Base-by-base conservation (phyloP, 2,113 vertebrate species). In the Pithys albifrons region DNA sequence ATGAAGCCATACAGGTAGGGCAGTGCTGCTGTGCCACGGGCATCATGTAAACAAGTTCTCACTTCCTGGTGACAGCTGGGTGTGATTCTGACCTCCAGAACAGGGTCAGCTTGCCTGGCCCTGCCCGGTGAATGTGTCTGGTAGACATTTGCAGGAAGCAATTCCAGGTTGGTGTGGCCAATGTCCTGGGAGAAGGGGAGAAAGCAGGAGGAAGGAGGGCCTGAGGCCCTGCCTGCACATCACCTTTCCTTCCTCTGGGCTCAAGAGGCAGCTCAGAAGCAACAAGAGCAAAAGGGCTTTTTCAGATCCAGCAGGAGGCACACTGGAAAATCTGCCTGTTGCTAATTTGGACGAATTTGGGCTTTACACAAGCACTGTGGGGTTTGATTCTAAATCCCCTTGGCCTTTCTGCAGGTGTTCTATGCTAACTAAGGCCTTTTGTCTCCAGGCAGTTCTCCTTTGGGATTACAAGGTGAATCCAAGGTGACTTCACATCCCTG, bases 1-100 rank as follows among this genome's bases (percentile, higher is more conserved):
- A 99, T 85, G 99, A 99, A 97, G 99, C 99, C 79, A 99, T 99
- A 98, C 99, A 99, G 99, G 99, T 99, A 94, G 84, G 91, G 88
- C 85, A 57, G 41, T 29, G 10, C 8, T 10, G 3, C 0, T 0
- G 0, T 41, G 28, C 29, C 20, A 8, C 14, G 12, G 19, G 28
- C 13, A 2, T 35, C 31, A 5, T 4, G 0, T 15, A 15, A 49
- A 49, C 45, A n/a, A 8, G 29, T 22, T 59, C 27, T 45, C 6
- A 2, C 19, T 46, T 9, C n/a, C n/a, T 23, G 39, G 24, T 35
- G n/a, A 3, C 1, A 6, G 64, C 13, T 0, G 2, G 14, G 19
- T 20, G 46, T 6, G 0, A 12, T 9, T 7, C 22, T 22, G 33
- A 24, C 22, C 59, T 52, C 11, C 61, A 54, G 45, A 55, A 24